phyloP scores from a whole-genome alignment of 2,113 vertebrate species.

The Echinops telfairi region DNA sequence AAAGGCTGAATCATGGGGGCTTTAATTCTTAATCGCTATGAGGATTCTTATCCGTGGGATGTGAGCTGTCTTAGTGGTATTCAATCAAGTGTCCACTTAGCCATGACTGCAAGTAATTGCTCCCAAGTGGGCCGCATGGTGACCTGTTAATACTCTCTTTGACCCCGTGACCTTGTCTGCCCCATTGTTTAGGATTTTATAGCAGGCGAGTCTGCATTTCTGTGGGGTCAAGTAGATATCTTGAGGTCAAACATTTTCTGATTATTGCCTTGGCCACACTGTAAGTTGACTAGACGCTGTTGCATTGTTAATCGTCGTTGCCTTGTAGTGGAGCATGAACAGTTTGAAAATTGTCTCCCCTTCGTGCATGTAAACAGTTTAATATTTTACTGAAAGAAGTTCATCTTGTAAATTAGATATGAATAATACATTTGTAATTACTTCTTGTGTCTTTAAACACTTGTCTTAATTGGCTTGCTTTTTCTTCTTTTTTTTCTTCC shows the following conservation, averaged over 20 bases:
- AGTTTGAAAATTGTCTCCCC: constrained; percentile 86
- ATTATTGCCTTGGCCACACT: constrained; percentile 84
- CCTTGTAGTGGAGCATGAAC: constrained; percentile 80
- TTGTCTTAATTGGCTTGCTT: constrained; percentile 89
- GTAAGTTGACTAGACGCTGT: constrained; percentile 81
- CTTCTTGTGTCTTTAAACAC: constrained; percentile 89
- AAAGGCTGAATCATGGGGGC: constrained; percentile 99
- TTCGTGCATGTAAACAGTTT: constrained; percentile 90
- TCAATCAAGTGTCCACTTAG: constrained; percentile 99
- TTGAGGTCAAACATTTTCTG: constrained; percentile 91
- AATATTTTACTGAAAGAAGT: constrained; percentile 91
- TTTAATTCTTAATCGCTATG: constrained; percentile 99
- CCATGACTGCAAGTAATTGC: constrained; percentile 99
- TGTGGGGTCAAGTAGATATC: constrained; percentile 95
- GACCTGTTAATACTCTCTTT: constrained; percentile 99
- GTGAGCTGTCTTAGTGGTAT: constrained; percentile 98
- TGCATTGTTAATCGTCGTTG: constrained; percentile 81
- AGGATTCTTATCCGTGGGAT: constrained; percentile 99
- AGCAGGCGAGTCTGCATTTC: constrained; percentile 91
- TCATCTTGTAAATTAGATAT: constrained; percentile 91
- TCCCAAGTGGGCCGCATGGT: constrained; percentile 99
- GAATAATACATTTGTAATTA: constrained; percentile 92
- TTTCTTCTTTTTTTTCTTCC: constrained; percentile 43
- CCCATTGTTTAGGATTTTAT: constrained; percentile 97
- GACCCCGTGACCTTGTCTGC: constrained; percentile 99